Evolutionary conservation across 1,140 invertebrate genomes (phyloP).

Genomic region (Drosophila trapezifrons): DNA sequence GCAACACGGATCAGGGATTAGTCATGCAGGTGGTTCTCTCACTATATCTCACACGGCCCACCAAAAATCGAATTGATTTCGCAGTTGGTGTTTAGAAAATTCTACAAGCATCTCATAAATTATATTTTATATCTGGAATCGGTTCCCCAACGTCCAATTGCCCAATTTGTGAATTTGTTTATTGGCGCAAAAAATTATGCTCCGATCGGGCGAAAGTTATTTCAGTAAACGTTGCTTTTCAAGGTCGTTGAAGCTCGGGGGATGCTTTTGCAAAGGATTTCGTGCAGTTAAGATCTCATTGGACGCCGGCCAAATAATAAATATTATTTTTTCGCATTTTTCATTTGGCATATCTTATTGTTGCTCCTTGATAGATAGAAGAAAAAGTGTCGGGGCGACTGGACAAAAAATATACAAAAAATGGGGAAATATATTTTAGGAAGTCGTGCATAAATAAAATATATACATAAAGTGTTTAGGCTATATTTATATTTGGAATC

Average conservation of each 20-base stretch:
- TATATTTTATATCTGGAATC: constrained; percentile 64
- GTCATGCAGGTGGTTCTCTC: constrained; percentile 74
- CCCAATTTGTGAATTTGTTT: constrained; percentile 74
- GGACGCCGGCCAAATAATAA: constrained; percentile 66
- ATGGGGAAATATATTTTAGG: constrained; percentile 33
- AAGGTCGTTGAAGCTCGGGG: constrained; percentile 71
- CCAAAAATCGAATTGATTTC: constrained; percentile 22
- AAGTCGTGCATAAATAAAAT: constrained; percentile 29
- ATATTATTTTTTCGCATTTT: constrained; percentile 57
- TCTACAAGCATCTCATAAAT: constrained; percentile 58
- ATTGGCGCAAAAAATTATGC: constrained; percentile 61
- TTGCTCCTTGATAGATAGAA: constrained; percentile 41
- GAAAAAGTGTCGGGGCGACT: constrained; percentile 13
- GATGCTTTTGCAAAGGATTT: constrained; percentile 69
- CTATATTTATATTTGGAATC: constrained; percentile 24
- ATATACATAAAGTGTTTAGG: not conserved
- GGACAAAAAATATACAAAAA: constrained; percentile 9
- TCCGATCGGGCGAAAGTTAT: constrained; percentile 60
- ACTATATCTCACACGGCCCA: not conserved
- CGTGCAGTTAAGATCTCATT: constrained; percentile 69
- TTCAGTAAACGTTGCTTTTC: constrained; percentile 47
- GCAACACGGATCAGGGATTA: constrained; percentile 45
- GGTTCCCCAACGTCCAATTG: constrained; percentile 45
- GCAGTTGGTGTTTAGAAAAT: constrained; percentile 56
- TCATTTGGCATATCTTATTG: constrained; percentile 36